Evolutionary conservation across 1,140 invertebrate genomes (phyloP), one percentile per base, ranked within the genome.

Genomic region (Drosophila cardini): DNA sequence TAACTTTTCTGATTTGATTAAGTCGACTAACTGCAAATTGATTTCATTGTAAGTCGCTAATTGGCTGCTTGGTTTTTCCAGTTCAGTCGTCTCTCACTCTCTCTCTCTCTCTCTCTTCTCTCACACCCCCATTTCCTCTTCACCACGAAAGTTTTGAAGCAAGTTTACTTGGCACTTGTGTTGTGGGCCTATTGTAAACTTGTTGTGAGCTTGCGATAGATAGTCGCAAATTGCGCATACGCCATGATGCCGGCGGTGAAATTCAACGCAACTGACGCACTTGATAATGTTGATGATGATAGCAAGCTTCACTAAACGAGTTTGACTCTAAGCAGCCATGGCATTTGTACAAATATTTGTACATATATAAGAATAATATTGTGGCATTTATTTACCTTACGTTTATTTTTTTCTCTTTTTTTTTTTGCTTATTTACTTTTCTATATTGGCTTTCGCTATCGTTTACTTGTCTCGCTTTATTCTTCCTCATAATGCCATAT

Each of bases 1-100:
- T 70, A 84, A 84, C 80, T 85, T 84, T 85, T 73, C 61, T 73
- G 78, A 84, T 80, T 84, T 78, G 81, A 85, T 84, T 84, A 85
- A 85, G 67, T 77, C 42, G 81, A 50, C 77, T 85, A 80, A 85
- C 81, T 85, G 72, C 64, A 77, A 85, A 85, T 84, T 84, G 80
- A 84, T 85, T 85, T 73, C 64, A 80, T 85, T 85, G 81, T 77
- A 72, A 85, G 81, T 67, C 76, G 72, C 76, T 84, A 85, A 84
- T 84, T 84, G 80, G 58, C 68, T 58, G 72, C 50, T 67, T 72
- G 50, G 52, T 30, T 34, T 50, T 11, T 34, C 43, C 40, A 67
- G 64, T 26, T 26, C 71, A 52, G 43, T 55, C 11, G 4, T 46
- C 18, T n/a, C n/a, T n/a, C n/a, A n/a, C n/a, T n/a, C n/a, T n/a